A percentile compares a stretch with the other conserved stretches of the same genome.
These are phyloP conservation scores for Odobenus rosmarus DNA, from an alignment of 2,113 vertebrate genomes.

Conservation along the genomic window DNA sequence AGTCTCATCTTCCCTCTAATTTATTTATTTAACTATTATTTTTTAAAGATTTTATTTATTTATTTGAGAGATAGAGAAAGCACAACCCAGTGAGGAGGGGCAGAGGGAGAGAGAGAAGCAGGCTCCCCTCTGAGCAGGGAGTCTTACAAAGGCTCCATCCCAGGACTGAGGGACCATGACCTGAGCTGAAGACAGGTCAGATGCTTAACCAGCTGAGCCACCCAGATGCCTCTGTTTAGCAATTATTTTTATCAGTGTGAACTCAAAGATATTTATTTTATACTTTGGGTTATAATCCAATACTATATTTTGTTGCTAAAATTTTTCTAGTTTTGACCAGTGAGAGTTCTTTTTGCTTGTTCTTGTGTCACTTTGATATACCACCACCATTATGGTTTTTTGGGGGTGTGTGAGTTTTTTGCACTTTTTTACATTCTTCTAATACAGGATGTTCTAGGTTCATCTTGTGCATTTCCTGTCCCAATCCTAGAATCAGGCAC, in stretches of 20 bases:
- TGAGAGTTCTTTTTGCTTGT: neutral
- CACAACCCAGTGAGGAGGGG: accelerated
- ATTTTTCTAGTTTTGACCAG: neutral
- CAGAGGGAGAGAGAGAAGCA: neutral
- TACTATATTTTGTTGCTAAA: neutral
- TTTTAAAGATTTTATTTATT: neutral
- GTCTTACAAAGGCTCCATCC: neutral
- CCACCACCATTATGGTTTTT: neutral
- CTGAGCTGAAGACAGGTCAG: neutral
- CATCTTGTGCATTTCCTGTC: neutral
- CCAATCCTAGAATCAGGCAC: neutral
- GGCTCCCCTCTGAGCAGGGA: neutral
- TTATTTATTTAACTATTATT: neutral
- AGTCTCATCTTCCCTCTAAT: neutral
- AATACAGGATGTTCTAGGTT: neutral
- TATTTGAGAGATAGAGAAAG: neutral
- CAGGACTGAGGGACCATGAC: neutral
- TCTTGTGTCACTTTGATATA: neutral
- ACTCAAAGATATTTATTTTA: neutral
- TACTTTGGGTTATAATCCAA: neutral
- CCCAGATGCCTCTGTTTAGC: neutral
- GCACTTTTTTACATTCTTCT: neutral
- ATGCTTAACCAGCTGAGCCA: neutral
- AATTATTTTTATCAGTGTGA: neutral
- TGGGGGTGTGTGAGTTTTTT: neutral